These are phyloP conservation scores for Lasioglossum vierecki DNA, from an alignment of 2,888 invertebrate genomes.

Conservation along the genomic window DNA sequence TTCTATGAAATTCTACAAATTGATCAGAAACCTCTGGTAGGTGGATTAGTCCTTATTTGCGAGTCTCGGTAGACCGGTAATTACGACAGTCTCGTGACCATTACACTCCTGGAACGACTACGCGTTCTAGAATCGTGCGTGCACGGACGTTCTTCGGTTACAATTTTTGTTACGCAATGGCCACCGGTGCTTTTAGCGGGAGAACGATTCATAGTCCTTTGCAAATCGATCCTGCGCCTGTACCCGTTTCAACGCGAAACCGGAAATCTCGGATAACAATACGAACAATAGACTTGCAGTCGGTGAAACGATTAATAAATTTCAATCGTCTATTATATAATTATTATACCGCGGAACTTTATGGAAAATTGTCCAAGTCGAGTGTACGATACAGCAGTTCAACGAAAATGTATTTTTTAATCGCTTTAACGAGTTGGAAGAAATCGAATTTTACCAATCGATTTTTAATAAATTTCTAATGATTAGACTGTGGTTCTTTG, in stretches of 20 bases:
- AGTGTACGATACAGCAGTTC: too few species aligned
- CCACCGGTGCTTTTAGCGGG: conserved; percentile 25
- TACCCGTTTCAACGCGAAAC: neutral
- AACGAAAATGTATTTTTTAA: too few species aligned
- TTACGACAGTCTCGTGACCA: neutral
- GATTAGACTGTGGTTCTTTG: too few species aligned
- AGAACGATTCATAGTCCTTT: conserved; percentile 7
- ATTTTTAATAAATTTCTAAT: too few species aligned
- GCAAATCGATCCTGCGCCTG: conserved; percentile 3
- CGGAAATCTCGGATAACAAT: conserved; percentile 3
- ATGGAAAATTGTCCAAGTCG: too few species aligned
- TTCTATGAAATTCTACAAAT: neutral
- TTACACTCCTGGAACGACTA: neutral
- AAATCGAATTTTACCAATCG: too few species aligned
- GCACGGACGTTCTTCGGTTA: conserved; percentile 28
- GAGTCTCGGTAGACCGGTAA: neutral
- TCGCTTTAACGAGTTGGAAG: too few species aligned
- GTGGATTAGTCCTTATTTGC: neutral
- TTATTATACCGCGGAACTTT: neutral
- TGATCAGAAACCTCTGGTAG: neutral
- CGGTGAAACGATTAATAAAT: neutral
- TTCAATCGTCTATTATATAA: neutral
- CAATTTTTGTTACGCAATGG: conserved; percentile 37
- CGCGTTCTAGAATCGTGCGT: conserved; percentile 16
- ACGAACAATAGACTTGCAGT: neutral